A percentile compares a stretch with the other conserved stretches of the same genome.
phyloP scores from a whole-genome alignment of 2,113 vertebrate species.

The Chrysochloris asiatica region DNA sequence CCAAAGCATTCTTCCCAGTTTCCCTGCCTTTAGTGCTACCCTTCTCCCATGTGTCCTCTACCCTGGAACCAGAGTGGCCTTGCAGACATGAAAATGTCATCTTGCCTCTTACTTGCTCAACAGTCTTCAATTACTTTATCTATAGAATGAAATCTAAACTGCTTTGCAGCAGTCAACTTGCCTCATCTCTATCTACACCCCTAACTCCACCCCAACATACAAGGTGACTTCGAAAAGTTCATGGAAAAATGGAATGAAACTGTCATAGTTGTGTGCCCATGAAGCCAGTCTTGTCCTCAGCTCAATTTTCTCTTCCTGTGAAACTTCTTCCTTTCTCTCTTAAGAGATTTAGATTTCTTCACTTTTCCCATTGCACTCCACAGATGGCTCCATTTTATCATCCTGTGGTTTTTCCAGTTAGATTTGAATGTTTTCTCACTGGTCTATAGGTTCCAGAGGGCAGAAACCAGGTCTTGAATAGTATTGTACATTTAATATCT shows the following conservation, averaged over 20 bases:
- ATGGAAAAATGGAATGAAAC: no score
- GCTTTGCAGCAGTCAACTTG: background rate
- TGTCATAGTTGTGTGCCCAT: no score
- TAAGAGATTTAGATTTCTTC: background rate
- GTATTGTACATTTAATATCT: background rate
- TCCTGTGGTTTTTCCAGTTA: background rate
- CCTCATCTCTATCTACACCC: background rate
- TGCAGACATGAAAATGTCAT: background rate
- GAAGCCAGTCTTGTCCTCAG: background rate
- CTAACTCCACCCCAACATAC: background rate
- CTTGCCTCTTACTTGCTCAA: background rate
- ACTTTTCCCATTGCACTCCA: background rate
- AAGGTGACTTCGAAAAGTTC: no score
- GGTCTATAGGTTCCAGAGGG: background rate
- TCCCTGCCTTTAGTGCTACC: background rate
- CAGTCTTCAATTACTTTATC: background rate
- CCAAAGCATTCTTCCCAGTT: background rate
- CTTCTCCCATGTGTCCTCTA: background rate
- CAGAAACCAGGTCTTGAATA: background rate
- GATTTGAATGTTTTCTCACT: background rate
- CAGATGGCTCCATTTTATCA: background rate
- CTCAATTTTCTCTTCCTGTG: background rate
- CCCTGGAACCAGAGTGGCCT: background rate
- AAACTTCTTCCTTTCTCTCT: background rate
- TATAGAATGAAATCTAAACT: background rate